These are phyloP conservation scores for Barnardius zonarius DNA, from an alignment of 2,113 vertebrate genomes.

Conservation along the genomic window DNA sequence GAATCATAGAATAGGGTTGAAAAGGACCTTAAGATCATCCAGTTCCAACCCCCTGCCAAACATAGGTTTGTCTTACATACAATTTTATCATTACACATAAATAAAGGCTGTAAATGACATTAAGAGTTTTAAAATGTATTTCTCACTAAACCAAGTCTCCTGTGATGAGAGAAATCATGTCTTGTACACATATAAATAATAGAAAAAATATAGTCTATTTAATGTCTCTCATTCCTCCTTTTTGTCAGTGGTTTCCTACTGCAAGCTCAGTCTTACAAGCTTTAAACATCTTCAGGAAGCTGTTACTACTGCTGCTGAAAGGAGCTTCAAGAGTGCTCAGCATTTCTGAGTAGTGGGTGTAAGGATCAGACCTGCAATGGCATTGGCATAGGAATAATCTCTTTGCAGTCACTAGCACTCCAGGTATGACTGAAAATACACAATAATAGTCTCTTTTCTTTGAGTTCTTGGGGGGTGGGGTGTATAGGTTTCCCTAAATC, in stretches of 20 bases:
- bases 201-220: background rate
- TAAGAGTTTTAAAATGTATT: background rate
- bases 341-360: background rate
- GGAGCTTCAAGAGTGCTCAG: background rate
- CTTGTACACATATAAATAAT: background rate
- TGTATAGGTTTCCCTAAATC: background rate
- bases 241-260: background rate
- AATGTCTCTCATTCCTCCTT: background rate
- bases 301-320: background rate
- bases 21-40: too few species aligned
- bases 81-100: background rate
- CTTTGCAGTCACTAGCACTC: background rate
- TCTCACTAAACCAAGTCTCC: background rate
- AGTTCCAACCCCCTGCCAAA: too few species aligned
- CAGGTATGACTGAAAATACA: background rate
- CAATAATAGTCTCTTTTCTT: background rate
- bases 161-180: background rate
- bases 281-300: background rate
- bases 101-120: background rate
- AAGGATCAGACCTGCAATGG: background rate
- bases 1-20: too few species aligned
- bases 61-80: background rate
- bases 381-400: background rate
- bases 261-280: background rate
- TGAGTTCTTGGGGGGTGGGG: background rate